phyloP scores from a whole-genome alignment of 2,797 vertebrate genomes.

The Halcyon badia region DNA sequence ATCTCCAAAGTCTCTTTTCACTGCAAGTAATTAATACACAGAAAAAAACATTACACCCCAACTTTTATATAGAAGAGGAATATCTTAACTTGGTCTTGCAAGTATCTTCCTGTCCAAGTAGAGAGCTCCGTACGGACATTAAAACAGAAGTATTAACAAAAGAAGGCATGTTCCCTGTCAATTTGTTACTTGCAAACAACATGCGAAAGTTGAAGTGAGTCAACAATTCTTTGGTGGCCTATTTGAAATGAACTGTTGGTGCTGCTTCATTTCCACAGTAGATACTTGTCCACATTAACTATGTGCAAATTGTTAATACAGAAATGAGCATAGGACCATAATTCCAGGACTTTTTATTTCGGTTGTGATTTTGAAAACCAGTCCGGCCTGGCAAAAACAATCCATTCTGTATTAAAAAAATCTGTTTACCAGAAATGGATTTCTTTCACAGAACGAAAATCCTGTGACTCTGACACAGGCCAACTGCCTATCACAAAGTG shows the following conservation, averaged over 20 bases:
- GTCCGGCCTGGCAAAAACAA: slow-evolving; percentile 5
- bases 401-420: neutral
- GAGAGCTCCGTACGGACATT: neutral
- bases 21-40: neutral
- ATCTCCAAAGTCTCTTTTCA: neutral
- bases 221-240: slow-evolving; percentile 2
- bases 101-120: neutral
- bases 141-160: neutral
- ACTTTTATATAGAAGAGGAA: neutral
- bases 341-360: neutral
- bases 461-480: neutral
- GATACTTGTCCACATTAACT: neutral
- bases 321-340: neutral
- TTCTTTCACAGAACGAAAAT: neutral
- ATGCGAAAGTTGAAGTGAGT: neutral
- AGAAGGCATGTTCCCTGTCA: neutral
- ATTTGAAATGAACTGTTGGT: neutral
- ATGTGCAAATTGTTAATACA: neutral
- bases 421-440: neutral
- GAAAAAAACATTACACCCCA: neutral
- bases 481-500: neutral
- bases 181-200: neutral
- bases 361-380: neutral
- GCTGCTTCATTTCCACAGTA: neutral
- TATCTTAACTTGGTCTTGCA: neutral